Base-by-base conservation (phyloP, 2,797 vertebrate species). In the Myioborus miniatus region DNA sequence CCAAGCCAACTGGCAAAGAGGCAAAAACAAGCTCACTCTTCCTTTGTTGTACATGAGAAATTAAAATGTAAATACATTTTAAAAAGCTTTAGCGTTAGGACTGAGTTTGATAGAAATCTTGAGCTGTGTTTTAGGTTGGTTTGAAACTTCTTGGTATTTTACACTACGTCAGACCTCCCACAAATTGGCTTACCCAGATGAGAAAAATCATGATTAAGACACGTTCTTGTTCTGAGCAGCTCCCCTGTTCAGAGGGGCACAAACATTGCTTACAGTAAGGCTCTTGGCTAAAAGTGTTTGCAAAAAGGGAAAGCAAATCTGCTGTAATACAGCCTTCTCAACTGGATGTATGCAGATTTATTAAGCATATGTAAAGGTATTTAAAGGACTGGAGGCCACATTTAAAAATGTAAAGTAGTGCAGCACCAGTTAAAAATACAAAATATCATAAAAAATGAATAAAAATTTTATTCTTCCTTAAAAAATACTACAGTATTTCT, bases 151-250 rank as follows among this genome's bases (percentile, higher is more conserved):
- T 82, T 83, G 34, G 47, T 93, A 79, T 89, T 93, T 69, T 64
- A 89, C 36, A 77, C 36, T 23, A 74, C 1, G 6, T 72, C 72
- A 92, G 94, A 89, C 84, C 81, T 95, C 93, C 89, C 91, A 93
- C 43, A 85, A n/a, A 77, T 10, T 65, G 79, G 65, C 72, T 78
- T 81, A 75, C 88, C 58, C 76, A 49, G 52, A 90, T 59, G 70
- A 89, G 83, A 92, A 94, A 94, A 95, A 87, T 39, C 87, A 74
- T 15, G 79, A 91, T 89, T 74, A 91, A 91, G 87, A 72, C 92
- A 90, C 16, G 8, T 83, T 93, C 87, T 63, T 81, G 58, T 53
- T 81, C 72, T 62, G 69, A 94, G 88, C 49, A 90, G 80, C 46
- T 95, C 43, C 39, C 8, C 47, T 91, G 82, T 89, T 87, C 89